Conservation (phyloP, 2,797 vertebrate genomes). For the Spheniscus humboldti region DNA sequence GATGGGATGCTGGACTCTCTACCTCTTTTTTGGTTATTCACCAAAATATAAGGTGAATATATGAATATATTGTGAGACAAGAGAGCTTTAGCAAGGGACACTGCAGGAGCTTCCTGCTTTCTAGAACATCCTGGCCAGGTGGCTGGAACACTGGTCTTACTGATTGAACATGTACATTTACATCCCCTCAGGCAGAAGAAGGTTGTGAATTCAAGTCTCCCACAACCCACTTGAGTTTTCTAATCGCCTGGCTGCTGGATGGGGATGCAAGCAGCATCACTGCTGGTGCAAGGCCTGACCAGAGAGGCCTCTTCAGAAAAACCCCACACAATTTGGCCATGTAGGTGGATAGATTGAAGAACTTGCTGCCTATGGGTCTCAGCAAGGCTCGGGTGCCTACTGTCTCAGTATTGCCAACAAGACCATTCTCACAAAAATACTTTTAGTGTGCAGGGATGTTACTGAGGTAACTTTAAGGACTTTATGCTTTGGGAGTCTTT, state of each 20-base stretch:
- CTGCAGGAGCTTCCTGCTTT: neutral
- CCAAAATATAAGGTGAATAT: no score
- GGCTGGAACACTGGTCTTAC: neutral
- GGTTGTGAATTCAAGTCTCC: neutral
- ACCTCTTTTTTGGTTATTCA: neutral
- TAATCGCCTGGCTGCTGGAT: neutral
- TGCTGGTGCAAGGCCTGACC: neutral
- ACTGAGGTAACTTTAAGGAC: neutral
- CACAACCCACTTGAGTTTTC: neutral
- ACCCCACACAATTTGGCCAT: rapidly evolving
- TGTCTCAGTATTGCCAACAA: neutral
- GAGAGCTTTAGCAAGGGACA: neutral
- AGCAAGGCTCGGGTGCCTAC: neutral
- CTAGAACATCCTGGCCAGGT: neutral
- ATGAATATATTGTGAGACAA: neutral
- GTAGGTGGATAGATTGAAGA: neutral
- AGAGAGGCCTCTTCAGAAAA: neutral
- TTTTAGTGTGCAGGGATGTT: neutral
- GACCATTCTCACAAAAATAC: neutral
- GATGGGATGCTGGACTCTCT: neutral
- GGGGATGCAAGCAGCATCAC: neutral
- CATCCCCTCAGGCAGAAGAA: neutral
- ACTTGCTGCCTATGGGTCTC: neutral
- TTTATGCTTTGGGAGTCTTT: neutral
- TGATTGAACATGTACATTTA: neutral